Base-by-base conservation (phyloP, 2,888 invertebrate species). In the Cheilosia variabilis region DNA sequence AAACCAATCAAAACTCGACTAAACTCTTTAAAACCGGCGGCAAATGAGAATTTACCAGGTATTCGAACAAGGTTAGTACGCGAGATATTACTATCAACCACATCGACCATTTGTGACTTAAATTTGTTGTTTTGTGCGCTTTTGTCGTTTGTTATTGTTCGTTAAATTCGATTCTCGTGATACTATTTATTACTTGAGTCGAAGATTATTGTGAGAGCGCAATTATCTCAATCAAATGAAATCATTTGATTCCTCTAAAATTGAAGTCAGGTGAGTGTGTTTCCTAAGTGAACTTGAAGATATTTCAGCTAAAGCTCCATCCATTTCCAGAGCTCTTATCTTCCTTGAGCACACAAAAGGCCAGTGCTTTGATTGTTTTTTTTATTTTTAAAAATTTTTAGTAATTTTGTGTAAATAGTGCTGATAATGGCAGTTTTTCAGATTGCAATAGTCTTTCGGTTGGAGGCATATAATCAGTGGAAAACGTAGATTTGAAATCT, bases 11-110 rank as follows among this genome's bases (percentile, higher is more conserved):
- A 53, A 69, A 45, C 50, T 17, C 58, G 63, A 53, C 53, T 68
- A 53, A 45, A 34, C 47, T 24, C 24, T 2, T 17, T 34, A 19
- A 6, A 69, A 84, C 73, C 75, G 79, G 79, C 63, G 41, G 83
- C 69, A 69, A 80, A 80, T 84, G 84, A 60, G 19, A 84, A 66
- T 53, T 84, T 75, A 65, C 63, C 31, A 52, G 41, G 65, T 76
- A 66, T 17, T 24, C 65, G 24, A 22, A 43, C 80, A 79, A 84
- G 84, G 84, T 80, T 80, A 55, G 80, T 82, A 77, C 63, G 17
- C 45, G 69, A 19, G 52, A 7, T 34, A 45, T 78, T 62, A 78
- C 34, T 68, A 83, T 71, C 65, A 27, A 34, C 10, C n/a, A 34
- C 1, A 55, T 31, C 10, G 13, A 66, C 27, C 27, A 31, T 76